Base-by-base conservation (phyloP, 1,140 invertebrate species). In the Scaptomyza montana region DNA sequence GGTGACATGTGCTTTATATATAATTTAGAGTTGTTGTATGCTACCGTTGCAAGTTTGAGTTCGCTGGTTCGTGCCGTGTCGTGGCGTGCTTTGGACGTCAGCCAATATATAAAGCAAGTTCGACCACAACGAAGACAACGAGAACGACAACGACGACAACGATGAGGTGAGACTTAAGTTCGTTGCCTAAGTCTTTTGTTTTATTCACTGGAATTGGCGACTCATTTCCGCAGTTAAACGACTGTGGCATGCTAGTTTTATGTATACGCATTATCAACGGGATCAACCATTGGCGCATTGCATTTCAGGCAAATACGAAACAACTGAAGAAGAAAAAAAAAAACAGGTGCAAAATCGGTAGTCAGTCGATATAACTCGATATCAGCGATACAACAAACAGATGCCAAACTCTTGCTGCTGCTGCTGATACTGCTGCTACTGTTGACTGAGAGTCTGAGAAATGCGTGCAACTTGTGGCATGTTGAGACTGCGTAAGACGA, bases 1-100 rank as follows among this genome's bases (percentile, higher is more conserved):
- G 71, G 55, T 90, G 87, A 90, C 89, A 90, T 90, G 89, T 90
- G 87, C 87, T 90, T 90, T 87, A 90, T 90, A 86, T 90, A 90
- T 90, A 90, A 90, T 90, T 90, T 90, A 90, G 87, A 80, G 77
- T 90, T 65, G 77, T 90, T 65, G 54, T 65, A 43, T 75, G 73
- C 74, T 68, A 77, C 74, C 63, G 70, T 71, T 86, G 82, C 82
- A 78, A 67, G 67, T 86, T 74, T 71, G 60, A 63, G 61, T 76
- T 65, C 33, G 16, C 57, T 62, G 65, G 74, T 74, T 57, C 73
- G 80, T 84, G 80, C 66, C 75, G 60, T 41, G 41, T 61, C 57
- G 41, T 71, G 72, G 70, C 85, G 69, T 84, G 84, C 69, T 71
- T 77, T 89, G 84, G 82, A 30, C 50, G 66, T 57, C 60, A 55